Evolutionary conservation across 1,140 invertebrate species (phyloP), one percentile per base, ranked within the genome.

Genomic region (Paraescarpia echinospica): DNA sequence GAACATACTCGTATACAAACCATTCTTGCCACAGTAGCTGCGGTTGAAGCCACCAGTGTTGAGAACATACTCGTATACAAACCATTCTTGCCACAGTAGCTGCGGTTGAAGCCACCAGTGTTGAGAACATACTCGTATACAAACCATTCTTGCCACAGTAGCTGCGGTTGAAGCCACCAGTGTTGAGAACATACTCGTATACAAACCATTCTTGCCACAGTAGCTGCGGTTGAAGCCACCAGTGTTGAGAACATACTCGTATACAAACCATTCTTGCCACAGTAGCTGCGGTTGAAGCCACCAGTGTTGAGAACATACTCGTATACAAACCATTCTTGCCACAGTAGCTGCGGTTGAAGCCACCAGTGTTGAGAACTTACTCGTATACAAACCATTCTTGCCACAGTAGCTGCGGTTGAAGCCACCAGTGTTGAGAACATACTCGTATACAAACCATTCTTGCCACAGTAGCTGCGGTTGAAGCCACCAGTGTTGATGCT

Each of bases 61-160:
- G 91, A 93, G 12, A 6, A 41, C 41, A 41, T 41, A 41, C 4
- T 41, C 4, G 4, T 6, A 41, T 27, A 77, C 59, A 22, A 77
- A 93, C 93, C 93, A 89, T 93, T 92, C 91, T 93, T 93, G 22
- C 93, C 93, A 92, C 93, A 93, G 89, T 93, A 93, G 89, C 93
- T 93, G 1, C 93, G 59, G 34, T 93, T 93, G 91, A 93, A 93
- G 22, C 93, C 93, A 8, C 92, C 33, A 77, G 31, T 77, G 93
- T 91, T 90, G 91, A 93, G 12, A 6, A 41, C 41, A 41, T 41
- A 41, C 4, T 41, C 4, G 4, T 6, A 41, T 27, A 77, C 59
- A 22, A 77, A 93, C 93, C 93, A 89, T 93, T 92, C 91, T 93
- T 93, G 22, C 93, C 93, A 92, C 93, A 93, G 89, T 93, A 93